Evolutionary conservation across 1,140 invertebrate genomes (phyloP), one percentile per base, ranked within the genome.

Genomic region (Drosophila dunni): DNA sequence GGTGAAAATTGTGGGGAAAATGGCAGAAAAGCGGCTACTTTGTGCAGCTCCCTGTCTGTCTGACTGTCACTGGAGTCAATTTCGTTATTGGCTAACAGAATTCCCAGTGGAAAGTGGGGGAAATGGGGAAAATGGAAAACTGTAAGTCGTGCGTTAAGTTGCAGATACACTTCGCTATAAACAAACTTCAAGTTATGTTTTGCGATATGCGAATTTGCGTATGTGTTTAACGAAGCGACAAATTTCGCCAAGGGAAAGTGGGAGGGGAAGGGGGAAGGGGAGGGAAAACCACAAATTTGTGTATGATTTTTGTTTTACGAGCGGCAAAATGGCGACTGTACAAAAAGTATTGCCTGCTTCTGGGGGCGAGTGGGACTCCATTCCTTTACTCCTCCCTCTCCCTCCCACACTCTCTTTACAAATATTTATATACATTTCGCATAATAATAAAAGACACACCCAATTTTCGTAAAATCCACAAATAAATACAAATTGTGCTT

Each of bases 211-310:
- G 53, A 72, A 86, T 85, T 85, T 85, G 78, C 82, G 83, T 86
- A 86, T 88, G 83, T 82, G 82, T 79, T 74, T 86, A 86, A 86
- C 83, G 84, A 89, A 86, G 83, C 76, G 46, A 9, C 20, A 34
- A 29, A 5, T 53, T 17, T 13, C 20, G 51, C 10, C 5, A 8
- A 38, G 0, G 17, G 50, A 11, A 33, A 29, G 11, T 9, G n/a
- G 5, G 50, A 0, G 50, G 7, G 50, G 24, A 29, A 34, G 15
- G 17, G 24, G 50, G 50, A 20, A 7, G 24, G n/a, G 20, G 58
- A 2, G 40, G 40, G 5, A 13, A 46, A 58, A 84, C 82, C 82
- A 69, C 83, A 86, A 86, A 86, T 86, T 88, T 88, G 75, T 88
- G 62, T 83, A 86, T 86, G 83, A 86, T 86, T 88, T 82, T 88